Conservation (phyloP, 2,888 invertebrate genomes). For the Leptinotarsa peninsularis region DNA sequence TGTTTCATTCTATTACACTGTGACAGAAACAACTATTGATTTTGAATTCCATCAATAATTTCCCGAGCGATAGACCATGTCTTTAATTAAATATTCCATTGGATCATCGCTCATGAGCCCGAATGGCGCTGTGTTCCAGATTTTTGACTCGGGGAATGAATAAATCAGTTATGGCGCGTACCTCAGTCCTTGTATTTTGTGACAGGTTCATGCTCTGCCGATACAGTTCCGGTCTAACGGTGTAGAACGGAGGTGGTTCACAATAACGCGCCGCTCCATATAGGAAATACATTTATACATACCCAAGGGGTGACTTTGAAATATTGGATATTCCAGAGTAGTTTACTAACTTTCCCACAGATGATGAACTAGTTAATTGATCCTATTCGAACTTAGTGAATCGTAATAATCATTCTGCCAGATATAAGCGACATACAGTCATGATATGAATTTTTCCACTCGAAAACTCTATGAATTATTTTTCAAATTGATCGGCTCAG, state of each 20-base stretch:
- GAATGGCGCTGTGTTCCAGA: not conserved
- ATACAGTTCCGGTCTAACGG: slow-evolving; percentile 50
- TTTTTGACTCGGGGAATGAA: slow-evolving; percentile 5
- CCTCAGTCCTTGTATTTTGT: slow-evolving; percentile 41
- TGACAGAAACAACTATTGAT: not conserved
- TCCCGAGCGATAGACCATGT: slow-evolving; percentile 2
- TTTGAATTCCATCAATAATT: not conserved
- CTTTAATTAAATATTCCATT: slow-evolving; percentile 8
- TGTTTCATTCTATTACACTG: no score
- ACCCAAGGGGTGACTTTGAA: not conserved
- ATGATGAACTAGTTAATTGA: no score
- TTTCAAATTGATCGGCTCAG: no score
- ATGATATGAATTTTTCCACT: no score
- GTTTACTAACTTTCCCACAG: not conserved
- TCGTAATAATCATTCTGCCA: no score
- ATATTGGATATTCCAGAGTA: not conserved
- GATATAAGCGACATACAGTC: no score
- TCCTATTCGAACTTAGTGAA: no score
- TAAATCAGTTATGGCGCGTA: slow-evolving; percentile 8
- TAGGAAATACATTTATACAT: slow-evolving; percentile 8
- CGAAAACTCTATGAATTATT: no score
- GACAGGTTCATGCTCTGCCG: slow-evolving; percentile 52
- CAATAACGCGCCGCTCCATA: slow-evolving; percentile 32
- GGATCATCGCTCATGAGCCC: not conserved
- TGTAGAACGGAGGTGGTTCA: slow-evolving; percentile 51